Base-by-base conservation (phyloP, 2,888 invertebrate genomes). In the Agonopterix subpropinquella region DNA sequence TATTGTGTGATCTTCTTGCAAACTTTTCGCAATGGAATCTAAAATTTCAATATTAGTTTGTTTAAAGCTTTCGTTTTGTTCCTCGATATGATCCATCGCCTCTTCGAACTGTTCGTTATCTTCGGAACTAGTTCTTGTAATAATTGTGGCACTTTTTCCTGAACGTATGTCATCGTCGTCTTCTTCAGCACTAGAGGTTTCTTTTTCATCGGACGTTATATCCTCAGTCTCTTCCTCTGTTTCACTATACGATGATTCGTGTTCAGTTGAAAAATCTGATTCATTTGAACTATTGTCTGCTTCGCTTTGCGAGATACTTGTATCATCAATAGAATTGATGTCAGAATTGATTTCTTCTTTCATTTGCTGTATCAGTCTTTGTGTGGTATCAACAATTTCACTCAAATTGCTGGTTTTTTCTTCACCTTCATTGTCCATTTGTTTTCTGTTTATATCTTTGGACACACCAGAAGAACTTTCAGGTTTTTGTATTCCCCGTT, bases 331-430 rank as follows among this genome's bases (percentile, higher is more conserved):
- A n/a, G 85, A 87, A 64, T 89, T 90, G 59, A 92, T 91, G 62
- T 90, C 90, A 28, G 85, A 88, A 68, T 90, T 90, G 39, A 92
- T 91, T 83, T 92, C 92, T 60, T 91, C 90, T 66, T 90, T 91
- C 92, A 92, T 92, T 75, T 91, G 91, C 57, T 92, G 90, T 53
- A 92, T 92, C 42, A 92, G 65, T 50, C 84, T 86, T 67, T 92
- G 91, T 0, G 92, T 92, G 51, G 90, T 89, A 61, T 89, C 90
- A 8, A 92, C 91, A 46, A 92, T 84, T 54, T 91, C 91, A 55
- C 74, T 81, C 28, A 88, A 65, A 55, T 88, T 87, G 50, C 64
- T 81, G 2, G 75, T 50, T 62, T 76, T 85, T 52, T 83, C 80
- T 51, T 74, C 74, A 43, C 45, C 44, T 28, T 28, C 28, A 5